Base-by-base conservation (phyloP, 2,113 vertebrate species). In the Mustela nigripes region DNA sequence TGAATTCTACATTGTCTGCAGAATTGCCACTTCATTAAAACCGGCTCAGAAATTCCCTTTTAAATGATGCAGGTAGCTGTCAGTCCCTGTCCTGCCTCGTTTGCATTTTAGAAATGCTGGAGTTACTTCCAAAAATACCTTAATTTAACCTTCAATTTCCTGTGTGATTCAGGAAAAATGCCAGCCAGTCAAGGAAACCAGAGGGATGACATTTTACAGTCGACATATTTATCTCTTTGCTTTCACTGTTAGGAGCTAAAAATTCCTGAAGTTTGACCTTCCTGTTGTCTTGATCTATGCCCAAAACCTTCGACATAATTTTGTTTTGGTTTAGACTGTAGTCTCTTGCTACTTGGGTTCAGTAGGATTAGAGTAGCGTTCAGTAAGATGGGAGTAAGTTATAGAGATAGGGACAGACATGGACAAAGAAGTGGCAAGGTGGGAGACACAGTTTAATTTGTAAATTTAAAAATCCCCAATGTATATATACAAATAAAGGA, bases 11-110 rank as follows among this genome's bases (percentile, higher is more conserved):
- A 5, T 56, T 96, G 95, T 97, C 42, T 24, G 33, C 78, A 95
- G 96, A 98, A 98, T 94, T 92, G 58, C 86, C 82, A 63, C 74
- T 91, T 91, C 11, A 0, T 67, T 97, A 95, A 94, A 91, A 45
- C 36, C 11, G 58, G 36, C 84, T 97, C 76, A 67, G 67, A 85
- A 89, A 82, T 85, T 15, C 10, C 67, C 87, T 73, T 56, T 58
- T 79, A 87, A 65, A 65, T 0, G 2, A 71, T 65, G 69, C 97
- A 96, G 96, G 94, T 9, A 8, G 15, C 92, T 80, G 74, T 93
- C 95, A 65, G 24, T 56, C 19, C 11, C 0, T 0, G 11, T 69
- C 22, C 53, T 4, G 12, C 63, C 11, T 74, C 0, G 1, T 78
- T 83, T 65, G 39, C 53, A 10, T 28, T 91, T 83, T 71, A 65